These are phyloP conservation scores for Trematomus loennbergii DNA, from an alignment of 2,113 vertebrate species.

Conservation along the genomic window DNA sequence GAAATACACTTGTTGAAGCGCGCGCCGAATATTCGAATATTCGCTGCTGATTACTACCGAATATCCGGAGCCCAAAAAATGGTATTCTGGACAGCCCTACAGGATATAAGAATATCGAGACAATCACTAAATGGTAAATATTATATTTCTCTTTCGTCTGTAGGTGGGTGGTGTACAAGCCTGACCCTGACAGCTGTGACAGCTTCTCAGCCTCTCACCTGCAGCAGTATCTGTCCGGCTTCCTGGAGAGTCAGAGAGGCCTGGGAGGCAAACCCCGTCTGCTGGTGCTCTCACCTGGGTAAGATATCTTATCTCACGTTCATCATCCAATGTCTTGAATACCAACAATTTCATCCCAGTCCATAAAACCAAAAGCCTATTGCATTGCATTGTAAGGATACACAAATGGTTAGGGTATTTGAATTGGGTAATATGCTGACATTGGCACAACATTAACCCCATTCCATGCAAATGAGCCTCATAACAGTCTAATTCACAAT, in stretches of 20 bases:
- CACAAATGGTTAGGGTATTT: neutral
- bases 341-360: neutral
- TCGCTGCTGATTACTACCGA: no score
- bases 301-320: slow-evolving; percentile 44
- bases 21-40: no score
- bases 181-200: slow-evolving; percentile 85
- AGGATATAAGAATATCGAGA: neutral
- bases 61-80: no score
- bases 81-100: no score
- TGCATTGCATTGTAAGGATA: no score
- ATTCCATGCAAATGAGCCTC: no score
- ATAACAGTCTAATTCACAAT: no score
- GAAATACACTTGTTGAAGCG: no score
- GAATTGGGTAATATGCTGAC: neutral
- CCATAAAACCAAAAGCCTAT: neutral
- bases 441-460: neutral
- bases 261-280: slow-evolving; percentile 81
- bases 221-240: slow-evolving; percentile 88
- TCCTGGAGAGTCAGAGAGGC: slow-evolving; percentile 86
- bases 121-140: neutral
- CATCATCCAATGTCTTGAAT: neutral
- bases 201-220: slow-evolving; percentile 91
- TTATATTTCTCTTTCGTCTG: neutral
- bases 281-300: slow-evolving; percentile 93
- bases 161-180: slow-evolving; percentile 92